Evolutionary conservation across 2,888 invertebrate genomes (phyloP), one percentile per base, ranked within the genome.

Genomic region (Drosophila subsilvestris): DNA sequence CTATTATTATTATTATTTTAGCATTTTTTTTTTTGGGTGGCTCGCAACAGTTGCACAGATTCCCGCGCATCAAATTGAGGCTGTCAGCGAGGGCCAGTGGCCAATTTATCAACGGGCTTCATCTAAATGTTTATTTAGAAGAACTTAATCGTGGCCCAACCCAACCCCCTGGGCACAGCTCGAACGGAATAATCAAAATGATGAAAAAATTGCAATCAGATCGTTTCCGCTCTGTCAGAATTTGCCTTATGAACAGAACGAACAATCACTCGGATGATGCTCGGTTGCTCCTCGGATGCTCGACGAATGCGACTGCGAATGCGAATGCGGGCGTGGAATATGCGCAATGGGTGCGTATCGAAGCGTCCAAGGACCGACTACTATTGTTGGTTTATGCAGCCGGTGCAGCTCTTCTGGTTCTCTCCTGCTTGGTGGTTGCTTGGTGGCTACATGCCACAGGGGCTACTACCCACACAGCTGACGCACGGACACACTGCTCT

Each of bases 341-440:
- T 88, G 66, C 79, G 85, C 90, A 90, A 90, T 90, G 86, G 84
- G 89, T 83, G 88, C 87, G 79, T 84, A 60, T 66, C 79, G 73
- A 77, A 84, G 63, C 69, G 68, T 45, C 44, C 67, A 62, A 61
- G 42, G 83, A 90, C 90, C 91, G 89, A 90, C 89, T 82, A 90
- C 89, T 82, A 84, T 88, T 88, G 90, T 91, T 86, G 90, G 89
- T 91, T 83, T 83, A 78, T 69, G 74, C 86, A 83, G 83, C 90
- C 89, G 86, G 78, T 85, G 75, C 86, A 80, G 63, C 51, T 62
- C 22, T 49, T 32, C 65, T 45, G 66, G 67, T 67, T 49, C 57
- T 49, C 57, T 58, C 63, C 68, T 59, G 54, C 56, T 45, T 43
- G 58, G 74, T 59, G 60, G 75, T 65, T 75, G 77, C 58, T 67